These are phyloP conservation scores for Stictocephala bisonia DNA, from an alignment of 2,888 invertebrate genomes.

Conservation along the genomic window DNA sequence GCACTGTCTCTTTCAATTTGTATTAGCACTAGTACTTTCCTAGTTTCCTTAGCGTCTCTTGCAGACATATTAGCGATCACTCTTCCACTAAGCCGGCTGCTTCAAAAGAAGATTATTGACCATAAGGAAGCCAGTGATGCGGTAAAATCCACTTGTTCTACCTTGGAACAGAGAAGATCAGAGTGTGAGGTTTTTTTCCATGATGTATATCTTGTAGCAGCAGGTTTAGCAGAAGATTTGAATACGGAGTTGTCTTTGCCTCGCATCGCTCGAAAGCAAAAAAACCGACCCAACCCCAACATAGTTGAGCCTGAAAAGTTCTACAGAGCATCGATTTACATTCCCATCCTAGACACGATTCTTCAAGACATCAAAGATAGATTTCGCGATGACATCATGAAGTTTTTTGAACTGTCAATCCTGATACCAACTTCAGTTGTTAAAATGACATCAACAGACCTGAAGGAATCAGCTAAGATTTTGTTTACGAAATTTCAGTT, in stretches of 20 bases:
- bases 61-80: no score
- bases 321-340: neutral
- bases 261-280: neutral
- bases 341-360: neutral
- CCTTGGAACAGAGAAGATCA: neutral
- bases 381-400: neutral
- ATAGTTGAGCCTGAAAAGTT: neutral
- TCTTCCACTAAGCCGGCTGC: no score
- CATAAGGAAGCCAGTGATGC: neutral
- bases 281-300: neutral
- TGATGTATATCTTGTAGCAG: neutral
- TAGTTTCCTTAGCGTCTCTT: no score
- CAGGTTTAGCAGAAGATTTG: neutral
- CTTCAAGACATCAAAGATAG: slow-evolving; percentile 16
- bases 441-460: neutral
- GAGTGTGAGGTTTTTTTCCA: neutral
- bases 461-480: neutral
- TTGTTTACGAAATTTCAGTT: neutral
- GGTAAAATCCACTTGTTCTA: neutral
- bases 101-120: no score
- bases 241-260: slow-evolving; percentile 17
- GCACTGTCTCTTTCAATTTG: no score
- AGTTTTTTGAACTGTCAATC: neutral
- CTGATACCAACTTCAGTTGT: neutral
- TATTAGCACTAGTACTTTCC: no score